A percentile compares a stretch with the other conserved stretches of the same genome.
These are phyloP conservation scores for Zaprionus capensis DNA, from an alignment of 1,140 invertebrate species.

Conservation along the genomic window DNA sequence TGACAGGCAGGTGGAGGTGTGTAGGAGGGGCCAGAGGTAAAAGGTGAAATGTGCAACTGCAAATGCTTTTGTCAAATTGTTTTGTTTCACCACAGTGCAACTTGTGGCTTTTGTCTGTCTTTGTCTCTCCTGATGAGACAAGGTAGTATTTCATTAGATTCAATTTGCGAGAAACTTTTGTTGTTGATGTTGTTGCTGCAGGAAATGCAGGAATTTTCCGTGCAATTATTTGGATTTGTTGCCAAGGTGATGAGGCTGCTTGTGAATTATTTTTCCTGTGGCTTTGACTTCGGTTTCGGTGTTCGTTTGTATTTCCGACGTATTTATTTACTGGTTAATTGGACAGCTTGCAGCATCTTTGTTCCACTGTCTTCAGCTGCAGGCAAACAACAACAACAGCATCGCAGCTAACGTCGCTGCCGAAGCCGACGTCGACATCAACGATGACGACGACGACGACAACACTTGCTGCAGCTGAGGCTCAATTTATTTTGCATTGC, in stretches of 20 bases:
- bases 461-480: background rate
- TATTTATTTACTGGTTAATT: conserved; percentile 28
- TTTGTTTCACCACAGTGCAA: background rate
- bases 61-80: background rate
- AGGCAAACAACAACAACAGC: background rate
- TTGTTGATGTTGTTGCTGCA: background rate
- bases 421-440: background rate
- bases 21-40: no score
- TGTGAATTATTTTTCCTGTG: conserved; percentile 1
- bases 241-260: conserved; percentile 13
- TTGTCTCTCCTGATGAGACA: background rate
- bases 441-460: background rate
- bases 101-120: conserved; percentile 10
- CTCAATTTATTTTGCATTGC: conserved; percentile 46
- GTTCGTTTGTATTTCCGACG: background rate
- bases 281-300: conserved; percentile 6
- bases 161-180: conserved; percentile 31
- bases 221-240: conserved; percentile 49
- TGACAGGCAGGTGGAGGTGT: background rate
- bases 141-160: conserved; percentile 41
- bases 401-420: background rate
- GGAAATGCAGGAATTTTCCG: conserved; percentile 41
- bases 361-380: background rate
- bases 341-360: conserved; percentile 3
- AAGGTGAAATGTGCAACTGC: background rate